These are phyloP conservation scores for Scyliorhinus canicula DNA, from an alignment of 2,797 vertebrate genomes.

Conservation along the genomic window DNA sequence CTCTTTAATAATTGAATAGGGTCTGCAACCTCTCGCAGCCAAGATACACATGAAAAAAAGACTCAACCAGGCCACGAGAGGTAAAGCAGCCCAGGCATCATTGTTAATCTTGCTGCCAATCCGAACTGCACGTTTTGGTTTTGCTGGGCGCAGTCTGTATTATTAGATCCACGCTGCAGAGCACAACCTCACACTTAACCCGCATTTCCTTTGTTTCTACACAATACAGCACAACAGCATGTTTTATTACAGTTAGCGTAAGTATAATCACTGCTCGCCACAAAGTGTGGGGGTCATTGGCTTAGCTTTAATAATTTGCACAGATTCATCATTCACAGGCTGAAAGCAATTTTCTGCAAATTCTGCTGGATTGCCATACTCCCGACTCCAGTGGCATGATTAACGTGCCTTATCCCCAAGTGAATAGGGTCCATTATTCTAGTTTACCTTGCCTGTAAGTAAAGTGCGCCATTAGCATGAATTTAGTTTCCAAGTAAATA, in stretches of 20 bases:
- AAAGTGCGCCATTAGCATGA: neutral
- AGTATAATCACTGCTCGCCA: neutral
- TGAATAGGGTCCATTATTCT: neutral
- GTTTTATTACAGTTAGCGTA: neutral
- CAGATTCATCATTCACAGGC: neutral
- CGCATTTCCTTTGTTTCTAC: neutral
- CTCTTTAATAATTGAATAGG: neutral
- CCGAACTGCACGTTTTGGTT: neutral
- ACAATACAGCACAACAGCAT: neutral
- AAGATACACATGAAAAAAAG: neutral
- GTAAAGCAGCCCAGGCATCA: neutral
- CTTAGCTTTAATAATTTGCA: neutral
- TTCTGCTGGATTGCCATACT: neutral
- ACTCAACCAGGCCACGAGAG: neutral
- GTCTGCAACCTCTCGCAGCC: neutral
- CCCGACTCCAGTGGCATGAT: neutral
- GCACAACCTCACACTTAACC: neutral
- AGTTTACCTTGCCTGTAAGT: neutral
- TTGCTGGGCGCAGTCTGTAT: neutral
- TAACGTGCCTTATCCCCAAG: neutral
- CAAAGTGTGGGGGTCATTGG: neutral
- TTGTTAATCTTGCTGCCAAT: neutral
- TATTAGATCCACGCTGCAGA: no score
- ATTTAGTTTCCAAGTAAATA: neutral
- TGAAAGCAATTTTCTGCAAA: conserved; percentile 16